These are phyloP conservation scores for Shargacucullia verbasci DNA, from an alignment of 2,888 invertebrate species.

Conservation along the genomic window DNA sequence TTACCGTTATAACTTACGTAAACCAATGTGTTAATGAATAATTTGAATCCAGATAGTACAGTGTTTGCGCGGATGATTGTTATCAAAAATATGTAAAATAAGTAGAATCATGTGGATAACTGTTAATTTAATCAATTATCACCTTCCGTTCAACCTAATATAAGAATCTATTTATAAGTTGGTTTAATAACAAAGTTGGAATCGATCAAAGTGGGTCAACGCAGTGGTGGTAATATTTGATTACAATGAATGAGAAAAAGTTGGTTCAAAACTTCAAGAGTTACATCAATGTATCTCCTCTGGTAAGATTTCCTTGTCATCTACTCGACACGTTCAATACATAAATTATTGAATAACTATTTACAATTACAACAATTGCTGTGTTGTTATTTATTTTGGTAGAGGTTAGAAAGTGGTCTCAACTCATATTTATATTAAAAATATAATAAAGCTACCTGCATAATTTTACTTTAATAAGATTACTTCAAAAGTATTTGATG, in stretches of 20 bases:
- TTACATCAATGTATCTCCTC: constrained; percentile 85
- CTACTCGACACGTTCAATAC: not conserved
- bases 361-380: not conserved
- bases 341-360: too few relatives aligned
- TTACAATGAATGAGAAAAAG: constrained; percentile 88
- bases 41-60: constrained; percentile 62
- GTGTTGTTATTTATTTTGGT: constrained; percentile 37
- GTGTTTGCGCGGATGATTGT: constrained; percentile 76
- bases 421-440: too few relatives aligned
- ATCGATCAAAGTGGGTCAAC: constrained; percentile 76
- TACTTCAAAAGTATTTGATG: not conserved
- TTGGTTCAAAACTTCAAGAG: constrained; percentile 88
- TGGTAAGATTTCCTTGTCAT: constrained; percentile 65
- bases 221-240: constrained; percentile 67
- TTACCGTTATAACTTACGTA: constrained; percentile 11
- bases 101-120: constrained; percentile 78
- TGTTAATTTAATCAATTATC: constrained; percentile 65
- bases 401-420: constrained; percentile 44
- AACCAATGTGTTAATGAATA: constrained; percentile 38
- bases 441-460: too few relatives aligned
- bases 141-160: constrained; percentile 57
- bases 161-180: constrained; percentile 54
- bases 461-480: not conserved
- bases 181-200: constrained; percentile 54
- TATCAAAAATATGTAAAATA: constrained; percentile 77